Evolutionary conservation across 2,797 vertebrate genomes (phyloP).

Genomic region (Lagothrix lagotricha): DNA sequence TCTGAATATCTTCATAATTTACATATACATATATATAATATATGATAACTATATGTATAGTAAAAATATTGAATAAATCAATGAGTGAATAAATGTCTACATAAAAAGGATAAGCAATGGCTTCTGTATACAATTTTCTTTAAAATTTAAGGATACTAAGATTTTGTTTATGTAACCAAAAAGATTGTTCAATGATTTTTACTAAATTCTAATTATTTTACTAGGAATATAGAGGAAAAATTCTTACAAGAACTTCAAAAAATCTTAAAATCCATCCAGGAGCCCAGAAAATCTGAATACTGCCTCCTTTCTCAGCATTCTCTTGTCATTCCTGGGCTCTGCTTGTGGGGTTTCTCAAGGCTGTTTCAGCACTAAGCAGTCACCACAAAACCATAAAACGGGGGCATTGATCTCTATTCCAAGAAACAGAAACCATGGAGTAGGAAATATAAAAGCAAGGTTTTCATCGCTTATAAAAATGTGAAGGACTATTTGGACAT

Average conservation of each 20-base stretch:
- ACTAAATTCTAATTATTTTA: background rate
- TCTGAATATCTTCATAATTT: background rate
- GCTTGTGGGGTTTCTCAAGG: background rate
- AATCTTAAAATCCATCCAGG: background rate
- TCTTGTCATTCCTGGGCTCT: background rate
- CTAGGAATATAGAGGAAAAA: background rate
- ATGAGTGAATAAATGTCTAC: background rate
- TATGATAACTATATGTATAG: background rate
- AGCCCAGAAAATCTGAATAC: background rate
- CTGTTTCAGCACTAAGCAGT: background rate
- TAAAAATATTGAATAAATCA: constrained; percentile 34
- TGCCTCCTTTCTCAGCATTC: background rate
- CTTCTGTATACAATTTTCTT: background rate
- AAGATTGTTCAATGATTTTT: background rate
- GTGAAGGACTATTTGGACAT: background rate
- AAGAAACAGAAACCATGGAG: background rate
- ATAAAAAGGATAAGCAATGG: background rate
- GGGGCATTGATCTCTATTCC: background rate
- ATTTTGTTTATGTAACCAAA: background rate
- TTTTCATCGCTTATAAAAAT: background rate
- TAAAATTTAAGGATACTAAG: background rate
- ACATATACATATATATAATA: background rate
- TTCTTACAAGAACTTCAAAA: background rate
- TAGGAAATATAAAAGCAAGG: background rate
- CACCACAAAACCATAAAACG: background rate